phyloP scores from a whole-genome alignment of 2,797 vertebrate species.

The Anguilla obscura region DNA sequence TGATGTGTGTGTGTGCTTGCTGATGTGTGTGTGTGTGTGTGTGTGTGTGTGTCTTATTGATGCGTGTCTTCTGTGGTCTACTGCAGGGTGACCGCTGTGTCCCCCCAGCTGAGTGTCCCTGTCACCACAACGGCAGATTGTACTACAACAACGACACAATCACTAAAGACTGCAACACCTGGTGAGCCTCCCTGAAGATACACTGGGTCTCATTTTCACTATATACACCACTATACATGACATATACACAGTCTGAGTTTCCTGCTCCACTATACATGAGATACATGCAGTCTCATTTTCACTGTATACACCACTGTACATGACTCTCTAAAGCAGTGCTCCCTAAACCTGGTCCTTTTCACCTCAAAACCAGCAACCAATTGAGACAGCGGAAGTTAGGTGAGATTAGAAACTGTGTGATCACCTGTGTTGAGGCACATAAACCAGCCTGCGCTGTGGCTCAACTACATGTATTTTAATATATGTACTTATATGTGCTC shows the following conservation, averaged over 20 bases:
- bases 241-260: no score
- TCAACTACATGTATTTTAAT: no score
- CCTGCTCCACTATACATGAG: no score
- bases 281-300: no score
- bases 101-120: slow-evolving; percentile 80
- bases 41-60: background rate
- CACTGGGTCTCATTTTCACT: background rate
- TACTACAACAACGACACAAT: slow-evolving; percentile 85
- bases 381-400: no score
- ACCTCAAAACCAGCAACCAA: background rate
- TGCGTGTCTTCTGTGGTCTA: background rate
- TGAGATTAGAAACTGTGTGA: no score
- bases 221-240: background rate
- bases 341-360: background rate
- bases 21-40: background rate
- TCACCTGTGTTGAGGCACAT: background rate
- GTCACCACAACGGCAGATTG: slow-evolving; percentile 79
- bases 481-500: background rate
- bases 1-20: background rate
- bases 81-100: slow-evolving; percentile 78
- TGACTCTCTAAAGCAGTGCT: background rate
- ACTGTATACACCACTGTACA: background rate
- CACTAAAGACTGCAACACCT: slow-evolving; percentile 85
- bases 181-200: slow-evolving; percentile 64
- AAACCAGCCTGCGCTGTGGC: background rate